These are phyloP conservation scores for Rhea pennata DNA, from an alignment of 2,113 vertebrate species.

Conservation along the genomic window DNA sequence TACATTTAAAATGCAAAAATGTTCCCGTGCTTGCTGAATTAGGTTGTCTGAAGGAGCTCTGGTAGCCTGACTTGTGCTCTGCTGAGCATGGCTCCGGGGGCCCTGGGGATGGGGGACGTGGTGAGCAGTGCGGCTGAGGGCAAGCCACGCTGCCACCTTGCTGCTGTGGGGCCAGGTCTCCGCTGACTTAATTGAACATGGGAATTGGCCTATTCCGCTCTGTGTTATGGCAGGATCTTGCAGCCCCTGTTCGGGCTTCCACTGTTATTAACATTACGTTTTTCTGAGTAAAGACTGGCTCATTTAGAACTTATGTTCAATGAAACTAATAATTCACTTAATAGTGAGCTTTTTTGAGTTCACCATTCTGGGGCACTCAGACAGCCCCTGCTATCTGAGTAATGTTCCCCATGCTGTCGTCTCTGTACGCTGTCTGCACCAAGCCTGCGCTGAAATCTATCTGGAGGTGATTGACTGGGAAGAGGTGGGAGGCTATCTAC, in stretches of 20 bases:
- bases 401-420: not conserved
- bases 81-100: not conserved
- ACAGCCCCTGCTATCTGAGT: fast-evolving
- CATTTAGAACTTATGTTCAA: not conserved
- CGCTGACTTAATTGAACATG: not conserved
- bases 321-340: not conserved
- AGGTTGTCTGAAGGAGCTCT: not conserved
- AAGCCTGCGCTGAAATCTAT: not conserved
- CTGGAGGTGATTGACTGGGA: not conserved
- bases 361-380: not conserved
- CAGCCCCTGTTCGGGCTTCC: not conserved
- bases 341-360: not conserved
- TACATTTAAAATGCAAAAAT: not conserved
- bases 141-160: not conserved
- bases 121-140: not conserved
- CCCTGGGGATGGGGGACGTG: fast-evolving
- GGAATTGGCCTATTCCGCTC: not conserved
- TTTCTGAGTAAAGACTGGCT: not conserved
- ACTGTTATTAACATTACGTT: not conserved
- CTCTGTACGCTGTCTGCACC: not conserved
- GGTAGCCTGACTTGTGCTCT: fast-evolving
- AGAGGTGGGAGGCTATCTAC: not conserved
- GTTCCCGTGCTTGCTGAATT: not conserved
- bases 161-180: fast-evolving
- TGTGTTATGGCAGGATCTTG: not conserved